Evolutionary conservation across 2,113 vertebrate species (phyloP), one percentile per base, ranked within the genome.

Genomic region (Neopipo cinnamomea): DNA sequence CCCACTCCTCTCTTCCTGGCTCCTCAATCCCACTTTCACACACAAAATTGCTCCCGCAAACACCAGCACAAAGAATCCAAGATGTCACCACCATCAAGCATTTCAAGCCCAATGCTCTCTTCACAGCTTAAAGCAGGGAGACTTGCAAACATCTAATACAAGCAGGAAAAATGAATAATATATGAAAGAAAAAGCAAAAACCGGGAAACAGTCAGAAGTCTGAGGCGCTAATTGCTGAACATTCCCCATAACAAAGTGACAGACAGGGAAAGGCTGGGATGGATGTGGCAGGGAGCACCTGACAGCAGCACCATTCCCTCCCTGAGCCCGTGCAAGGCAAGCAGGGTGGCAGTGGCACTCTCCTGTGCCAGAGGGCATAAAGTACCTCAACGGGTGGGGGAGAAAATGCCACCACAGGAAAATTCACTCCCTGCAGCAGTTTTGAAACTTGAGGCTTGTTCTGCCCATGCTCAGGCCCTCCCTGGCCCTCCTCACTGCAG

Each of bases 171-270:
- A 96, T 97, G 94, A 97, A 97, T 96, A 97, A 97, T 96, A 96
- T 95, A 96, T 95, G 96, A 97, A 93, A 94, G 96, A 92, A 96
- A 96, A 96, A 93, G 93, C 87, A 95, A 77, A 92, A 96, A 63
- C 30, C 87, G 90, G 84, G 95, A 46, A 95, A 83, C 84, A 95
- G 86, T 65, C 95, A 91, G 63, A 56, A 80, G 89, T 6, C 59
- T 86, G 93, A 97, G 91, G 63, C 3, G 31, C 49, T 96, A 89
- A 96, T 93, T 95, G 94, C 96, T 1, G 7, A 61, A 84, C 91
- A 75, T 91, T 71, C 85, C 83, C 63, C 67, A 37, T 27, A 50
- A 30, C 31, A 52, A 59, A 47, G 86, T 44, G 83, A 50, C 85
- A 94, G 92, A 10, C 83, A 42, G 30, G 68, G 58, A 33, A 31